Evolutionary conservation across 2,888 invertebrate species (phyloP).

Genomic region (Mimachlamys varia): DNA sequence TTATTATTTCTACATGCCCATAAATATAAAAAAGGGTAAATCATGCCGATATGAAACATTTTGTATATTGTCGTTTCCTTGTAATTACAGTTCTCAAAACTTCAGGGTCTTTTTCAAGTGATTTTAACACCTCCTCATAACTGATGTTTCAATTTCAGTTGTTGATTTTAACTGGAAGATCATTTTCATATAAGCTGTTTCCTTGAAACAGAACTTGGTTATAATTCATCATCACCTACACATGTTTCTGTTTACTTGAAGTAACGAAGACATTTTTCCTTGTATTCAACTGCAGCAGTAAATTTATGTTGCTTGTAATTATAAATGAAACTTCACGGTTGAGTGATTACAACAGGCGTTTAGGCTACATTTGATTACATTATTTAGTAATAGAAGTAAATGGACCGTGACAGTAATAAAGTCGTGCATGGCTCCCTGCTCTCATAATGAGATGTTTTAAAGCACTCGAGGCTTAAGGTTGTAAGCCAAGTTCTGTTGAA

Average conservation of each 20-base stretch:
- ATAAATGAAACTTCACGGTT: conserved; percentile 25
- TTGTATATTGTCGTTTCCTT: background rate
- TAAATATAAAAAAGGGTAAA: background rate
- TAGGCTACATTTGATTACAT: background rate
- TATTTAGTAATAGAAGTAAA: conserved; percentile 27
- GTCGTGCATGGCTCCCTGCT: background rate
- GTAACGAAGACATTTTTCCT: background rate
- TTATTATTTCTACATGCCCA: background rate
- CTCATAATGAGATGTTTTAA: conserved; percentile 4
- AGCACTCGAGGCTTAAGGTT: background rate
- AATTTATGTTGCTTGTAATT: background rate
- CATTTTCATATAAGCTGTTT: background rate
- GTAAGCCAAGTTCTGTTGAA: background rate
- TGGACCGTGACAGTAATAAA: conserved; percentile 14
- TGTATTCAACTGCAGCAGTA: background rate
- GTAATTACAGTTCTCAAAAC: background rate
- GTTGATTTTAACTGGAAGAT: background rate
- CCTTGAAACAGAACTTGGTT: background rate
- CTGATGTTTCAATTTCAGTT: background rate
- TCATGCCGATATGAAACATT: background rate
- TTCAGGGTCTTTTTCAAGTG: background rate
- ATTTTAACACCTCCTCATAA: background rate
- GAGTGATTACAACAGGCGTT: background rate
- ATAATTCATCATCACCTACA: background rate
- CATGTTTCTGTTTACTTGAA: background rate